Evolutionary conservation across 2,113 vertebrate species (phyloP), one percentile per base, ranked within the genome.

Genomic region (Dipodomys ordii): DNA sequence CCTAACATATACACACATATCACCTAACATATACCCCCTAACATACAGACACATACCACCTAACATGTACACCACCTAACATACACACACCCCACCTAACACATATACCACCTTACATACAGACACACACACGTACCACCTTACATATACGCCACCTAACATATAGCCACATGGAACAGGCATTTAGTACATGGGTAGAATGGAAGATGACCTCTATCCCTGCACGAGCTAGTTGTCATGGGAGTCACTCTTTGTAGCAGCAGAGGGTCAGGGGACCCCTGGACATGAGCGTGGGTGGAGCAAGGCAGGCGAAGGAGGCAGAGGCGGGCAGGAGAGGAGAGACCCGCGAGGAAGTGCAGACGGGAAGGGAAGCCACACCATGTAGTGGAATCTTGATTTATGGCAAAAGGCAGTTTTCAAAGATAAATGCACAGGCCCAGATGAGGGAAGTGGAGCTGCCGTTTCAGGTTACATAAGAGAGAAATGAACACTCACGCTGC

Each of bases 351-450:
- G 74, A 67, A 25, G 16, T 57, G 19, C 20, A 87, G 20, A 57
- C 77, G 1, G 3, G 72, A 64, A 65, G 39, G 57, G 9, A 3
- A 30, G 83, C 46, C 60, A 49, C 3, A 6, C 19, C 60, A 19
- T 8, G 84, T 62, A 80, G 80, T 2, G 0, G 87, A 94, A 93
- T 87, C 91, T 85, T 81, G 85, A 91, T 94, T 97, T 91, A 95
- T 77, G 93, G 91, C 80, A n/a, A 91, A 93, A 96, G 64, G 92
- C 92, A 96, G 83, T 94, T 96, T 96, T 78, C 94, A 97, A 96
- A 94, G 92, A 94, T 91, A 96, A 98, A 97, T 91, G 95, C 39
- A 85, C 88, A 91, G 93, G 95, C 90, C 94, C 96, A 73, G 95
- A 83, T 88, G 68, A 39, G 91, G 92, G 89, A 93, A 10, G 85